Evolutionary conservation across 2,113 vertebrate species (phyloP), one percentile per base, ranked within the genome.

Genomic region (Crotalus helleri): DNA sequence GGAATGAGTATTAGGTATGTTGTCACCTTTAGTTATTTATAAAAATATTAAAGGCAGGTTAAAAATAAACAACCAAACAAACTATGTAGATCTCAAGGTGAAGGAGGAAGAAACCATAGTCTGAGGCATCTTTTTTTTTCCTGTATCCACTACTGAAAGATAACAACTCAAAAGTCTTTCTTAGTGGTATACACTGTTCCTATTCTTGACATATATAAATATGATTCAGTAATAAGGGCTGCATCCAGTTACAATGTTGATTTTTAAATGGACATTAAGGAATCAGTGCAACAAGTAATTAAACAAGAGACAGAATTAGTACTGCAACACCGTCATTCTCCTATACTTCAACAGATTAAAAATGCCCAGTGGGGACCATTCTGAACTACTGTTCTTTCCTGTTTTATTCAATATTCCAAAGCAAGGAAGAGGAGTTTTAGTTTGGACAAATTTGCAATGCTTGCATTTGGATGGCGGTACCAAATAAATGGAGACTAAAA

Each of bases 321-420:
- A 96, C 92, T 96, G 96, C 93, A 95, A 94, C 87, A 94, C 92
- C 44, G 59, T 93, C 1, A 0, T 94, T 58, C 59, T 54, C 94
- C 93, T 93, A 24, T 24, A 95, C 92, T 94, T 90, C 85, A 91
- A 51, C 92, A 97, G 92, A 94, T 86, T 89, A 96, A 94, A 94
- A 95, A 93, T 91, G 86, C 61, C 94, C 69, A 97, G 93, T 91
- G 91, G 89, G 58, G 53, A 95, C 3, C 90, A 90, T 54, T 81
- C 90, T 57, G 92, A 85, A 87, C 92, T 93, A 94, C 94, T 87
- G 95, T 93, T 95, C 94, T 93, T 81, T 95, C 93, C 91, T 85
- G 29, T 96, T 94, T 91, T 64, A 91, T 92, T 91, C 87, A 94
- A 93, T 26, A 88, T 57, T 94, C 85, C 92, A 95, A 81, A 94